A percentile compares a stretch with the other conserved stretches of the same genome.
Conservation (phyloP, 2,113 vertebrate genomes). For the Cheirogaleus medius region DNA sequence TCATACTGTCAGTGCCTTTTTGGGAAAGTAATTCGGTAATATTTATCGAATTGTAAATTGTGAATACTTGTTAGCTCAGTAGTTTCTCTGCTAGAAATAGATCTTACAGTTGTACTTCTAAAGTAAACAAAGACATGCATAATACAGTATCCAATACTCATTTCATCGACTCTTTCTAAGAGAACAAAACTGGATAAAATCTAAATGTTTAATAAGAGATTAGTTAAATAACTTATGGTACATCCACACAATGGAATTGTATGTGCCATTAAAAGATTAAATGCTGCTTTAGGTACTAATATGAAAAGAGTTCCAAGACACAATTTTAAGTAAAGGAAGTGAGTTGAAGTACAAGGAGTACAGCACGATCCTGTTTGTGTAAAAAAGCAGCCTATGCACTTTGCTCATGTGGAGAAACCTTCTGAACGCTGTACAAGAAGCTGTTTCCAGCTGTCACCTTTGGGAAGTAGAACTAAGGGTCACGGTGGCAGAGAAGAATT, state of each 20-base stretch:
- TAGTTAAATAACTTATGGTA: not conserved
- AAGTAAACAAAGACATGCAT: not conserved
- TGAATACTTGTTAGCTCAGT: not conserved
- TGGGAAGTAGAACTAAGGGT: not conserved
- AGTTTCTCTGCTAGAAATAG: not conserved
- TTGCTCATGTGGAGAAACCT: not conserved
- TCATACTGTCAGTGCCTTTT: not conserved
- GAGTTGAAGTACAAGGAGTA: not conserved
- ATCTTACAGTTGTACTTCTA: not conserved
- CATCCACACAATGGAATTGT: not conserved
- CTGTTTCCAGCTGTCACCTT: not conserved
- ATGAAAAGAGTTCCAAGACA: not conserved
- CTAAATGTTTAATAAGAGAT: not conserved
- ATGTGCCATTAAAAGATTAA: not conserved
- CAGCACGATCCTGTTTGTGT: not conserved
- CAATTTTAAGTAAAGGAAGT: not conserved
- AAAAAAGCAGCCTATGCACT: not conserved
- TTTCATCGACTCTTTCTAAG: rapidly evolving
- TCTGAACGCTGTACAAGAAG: not conserved
- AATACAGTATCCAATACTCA: not conserved
- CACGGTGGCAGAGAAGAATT: not conserved
- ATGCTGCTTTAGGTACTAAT: not conserved
- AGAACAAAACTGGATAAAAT: not conserved
- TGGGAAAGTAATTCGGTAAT: not conserved
- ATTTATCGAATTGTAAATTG: not conserved